Percentiles rank a stretch among this genome's conserved stretches.
These are phyloP conservation scores for Clytia hemisphaerica DNA, from an alignment of 30 jellyfish, hydroid and myxozoan genomes.

Conservation along the genomic window DNA sequence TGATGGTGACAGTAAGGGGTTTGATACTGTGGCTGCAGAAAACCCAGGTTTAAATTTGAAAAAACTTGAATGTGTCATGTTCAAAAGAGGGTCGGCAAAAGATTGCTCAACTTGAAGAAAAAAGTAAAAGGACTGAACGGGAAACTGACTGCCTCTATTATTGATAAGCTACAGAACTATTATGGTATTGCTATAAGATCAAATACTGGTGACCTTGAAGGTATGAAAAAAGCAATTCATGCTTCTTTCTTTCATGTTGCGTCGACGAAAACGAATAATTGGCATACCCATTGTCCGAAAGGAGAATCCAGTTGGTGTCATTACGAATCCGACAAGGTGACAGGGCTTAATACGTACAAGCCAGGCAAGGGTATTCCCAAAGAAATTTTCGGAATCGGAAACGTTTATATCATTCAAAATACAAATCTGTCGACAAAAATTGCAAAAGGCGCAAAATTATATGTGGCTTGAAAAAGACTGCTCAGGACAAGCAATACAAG, in stretches of 20 bases:
- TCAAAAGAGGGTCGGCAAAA: conserved; percentile 29
- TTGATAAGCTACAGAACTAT: conserved; percentile 25
- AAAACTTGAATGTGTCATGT: conserved; percentile 22
- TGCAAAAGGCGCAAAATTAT: too few species aligned
- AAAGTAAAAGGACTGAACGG: conserved; percentile 27
- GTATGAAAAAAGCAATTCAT: conserved; percentile 28
- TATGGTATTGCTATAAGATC: conserved; percentile 2
- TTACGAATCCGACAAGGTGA: too few species aligned
- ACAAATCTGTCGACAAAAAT: too few species aligned
- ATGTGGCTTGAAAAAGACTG: too few species aligned
- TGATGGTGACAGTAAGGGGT: conserved; percentile 43
- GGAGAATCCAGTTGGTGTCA: conserved; percentile 19
- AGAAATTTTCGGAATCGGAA: conserved; percentile 9
- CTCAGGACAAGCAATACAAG: too few species aligned
- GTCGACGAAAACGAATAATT: conserved; percentile 11
- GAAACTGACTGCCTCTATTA: conserved; percentile 6
- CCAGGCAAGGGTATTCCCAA: conserved; percentile 8
- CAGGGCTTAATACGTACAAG: not conserved
- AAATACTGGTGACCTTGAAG: conserved; percentile 8
- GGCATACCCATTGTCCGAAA: conserved; percentile 19
- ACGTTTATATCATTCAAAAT: too few species aligned
- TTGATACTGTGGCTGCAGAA: not conserved
- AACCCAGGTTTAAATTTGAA: not conserved
- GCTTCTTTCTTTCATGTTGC: conserved; percentile 23
- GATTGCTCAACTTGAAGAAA: conserved; percentile 16